phyloP scores from a whole-genome alignment of 2,113 vertebrate species.

The Xerus inauris region DNA sequence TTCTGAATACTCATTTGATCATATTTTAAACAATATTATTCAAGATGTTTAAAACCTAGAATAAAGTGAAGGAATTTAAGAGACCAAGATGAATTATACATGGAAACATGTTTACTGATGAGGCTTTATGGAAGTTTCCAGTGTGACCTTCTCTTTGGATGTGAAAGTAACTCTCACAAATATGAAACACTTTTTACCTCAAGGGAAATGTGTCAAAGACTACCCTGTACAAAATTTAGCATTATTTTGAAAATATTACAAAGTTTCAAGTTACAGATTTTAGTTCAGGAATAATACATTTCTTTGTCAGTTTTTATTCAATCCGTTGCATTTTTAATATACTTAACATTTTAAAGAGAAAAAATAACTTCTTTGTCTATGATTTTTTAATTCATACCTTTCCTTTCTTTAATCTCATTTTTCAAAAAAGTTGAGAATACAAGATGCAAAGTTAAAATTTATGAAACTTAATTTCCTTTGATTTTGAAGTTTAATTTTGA shows the following conservation, averaged over 20 bases:
- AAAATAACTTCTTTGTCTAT: not conserved
- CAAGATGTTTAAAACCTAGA: conserved; percentile 81
- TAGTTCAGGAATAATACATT: not conserved
- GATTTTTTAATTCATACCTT: not conserved
- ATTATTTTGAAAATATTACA: conserved; percentile 3
- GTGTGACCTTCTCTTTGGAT: conserved; percentile 74
- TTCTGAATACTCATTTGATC: conserved; percentile 64
- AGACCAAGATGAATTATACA: conserved; percentile 83
- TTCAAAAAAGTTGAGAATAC: not conserved
- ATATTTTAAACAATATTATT: conserved; percentile 75
- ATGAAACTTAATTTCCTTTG: not conserved
- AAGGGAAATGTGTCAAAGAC: not conserved
- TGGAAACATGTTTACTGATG: conserved; percentile 61
- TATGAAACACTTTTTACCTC: conserved; percentile 50
- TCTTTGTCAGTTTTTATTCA: not conserved
- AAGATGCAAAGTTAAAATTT: not conserved
- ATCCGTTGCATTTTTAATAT: not conserved
- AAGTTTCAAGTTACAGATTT: conserved; percentile 18
- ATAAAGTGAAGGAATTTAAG: conserved; percentile 77
- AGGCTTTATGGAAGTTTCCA: conserved; percentile 74
- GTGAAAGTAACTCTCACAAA: conserved; percentile 67
- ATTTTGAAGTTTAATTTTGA: not conserved
- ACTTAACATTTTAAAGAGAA: not conserved
- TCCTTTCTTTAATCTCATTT: not conserved
- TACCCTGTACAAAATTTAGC: not conserved